Evolutionary conservation across 1,140 invertebrate genomes (phyloP).

Genomic region (Heliothis subflexa): DNA sequence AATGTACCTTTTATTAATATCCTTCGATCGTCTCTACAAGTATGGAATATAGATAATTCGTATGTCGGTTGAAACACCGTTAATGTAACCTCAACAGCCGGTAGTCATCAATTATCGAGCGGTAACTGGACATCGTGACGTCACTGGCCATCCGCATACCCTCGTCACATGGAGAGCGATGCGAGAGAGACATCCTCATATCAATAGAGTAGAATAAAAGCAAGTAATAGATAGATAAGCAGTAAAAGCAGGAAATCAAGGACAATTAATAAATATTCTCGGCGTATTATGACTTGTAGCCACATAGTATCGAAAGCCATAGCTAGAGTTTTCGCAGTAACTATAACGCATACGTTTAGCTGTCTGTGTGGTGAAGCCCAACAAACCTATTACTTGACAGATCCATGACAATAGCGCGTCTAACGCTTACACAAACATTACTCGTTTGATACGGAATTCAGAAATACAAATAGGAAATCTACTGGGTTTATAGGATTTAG

Average conservation of each 20-base stretch:
- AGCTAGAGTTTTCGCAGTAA: neutral
- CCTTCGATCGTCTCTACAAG: no score
- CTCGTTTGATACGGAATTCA: neutral
- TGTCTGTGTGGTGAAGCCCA: neutral
- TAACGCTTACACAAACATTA: slow-evolving; percentile 11
- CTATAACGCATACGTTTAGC: neutral
- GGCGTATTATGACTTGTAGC: neutral
- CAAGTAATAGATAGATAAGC: neutral
- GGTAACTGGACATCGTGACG: neutral
- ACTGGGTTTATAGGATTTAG: neutral
- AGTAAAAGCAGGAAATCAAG: neutral
- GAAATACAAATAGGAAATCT: neutral
- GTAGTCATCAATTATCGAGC: slow-evolving; percentile 9
- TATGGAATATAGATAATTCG: neutral
- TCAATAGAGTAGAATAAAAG: neutral
- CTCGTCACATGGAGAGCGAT: neutral
- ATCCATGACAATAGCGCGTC: neutral
- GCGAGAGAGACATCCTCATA: neutral
- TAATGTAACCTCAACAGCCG: neutral
- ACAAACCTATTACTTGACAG: neutral
- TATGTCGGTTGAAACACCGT: slow-evolving; percentile 6
- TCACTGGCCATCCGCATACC: neutral
- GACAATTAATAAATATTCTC: neutral
- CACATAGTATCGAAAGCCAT: neutral
- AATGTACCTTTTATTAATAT: no score